A percentile compares a stretch with the other conserved stretches of the same genome.
Evolutionary conservation across 2,113 vertebrate species (phyloP).

Genomic region (Mionectes macconnelli): DNA sequence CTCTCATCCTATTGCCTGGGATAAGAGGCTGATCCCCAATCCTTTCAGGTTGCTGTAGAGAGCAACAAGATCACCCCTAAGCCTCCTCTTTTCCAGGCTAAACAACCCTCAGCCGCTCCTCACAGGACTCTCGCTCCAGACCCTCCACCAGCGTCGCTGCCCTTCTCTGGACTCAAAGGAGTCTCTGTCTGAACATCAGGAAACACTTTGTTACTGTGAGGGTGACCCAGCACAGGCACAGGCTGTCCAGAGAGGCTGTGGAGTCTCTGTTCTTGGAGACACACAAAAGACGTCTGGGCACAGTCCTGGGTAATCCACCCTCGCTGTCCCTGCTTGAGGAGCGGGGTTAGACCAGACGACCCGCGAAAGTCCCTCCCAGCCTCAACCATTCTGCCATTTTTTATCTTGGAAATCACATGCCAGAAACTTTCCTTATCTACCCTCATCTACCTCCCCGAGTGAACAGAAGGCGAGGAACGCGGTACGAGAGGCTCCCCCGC

Average conservation of each 20-base stretch:
- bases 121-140: background rate
- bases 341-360: accelerated
- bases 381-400: background rate
- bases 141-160: background rate
- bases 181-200: accelerated
- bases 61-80: background rate
- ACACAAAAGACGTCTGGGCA: accelerated
- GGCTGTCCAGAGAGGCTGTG: accelerated
- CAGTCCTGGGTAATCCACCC: accelerated
- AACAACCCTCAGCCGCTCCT: background rate
- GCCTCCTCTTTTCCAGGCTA: background rate
- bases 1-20: background rate
- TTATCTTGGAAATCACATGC: accelerated
- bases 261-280: accelerated
- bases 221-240: background rate
- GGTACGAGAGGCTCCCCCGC: accelerated
- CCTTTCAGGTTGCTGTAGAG: background rate
- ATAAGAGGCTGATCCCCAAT: background rate
- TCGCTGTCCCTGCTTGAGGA: accelerated
- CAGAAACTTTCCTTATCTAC: background rate
- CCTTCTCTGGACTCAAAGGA: background rate
- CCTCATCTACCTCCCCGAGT: accelerated
- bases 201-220: accelerated
- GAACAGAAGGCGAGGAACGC: background rate
- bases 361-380: too few relatives aligned